A percentile compares a stretch with the other conserved stretches of the same genome.
phyloP scores from a whole-genome alignment of 2,888 invertebrate genomes.

The Cephus sareptanus region DNA sequence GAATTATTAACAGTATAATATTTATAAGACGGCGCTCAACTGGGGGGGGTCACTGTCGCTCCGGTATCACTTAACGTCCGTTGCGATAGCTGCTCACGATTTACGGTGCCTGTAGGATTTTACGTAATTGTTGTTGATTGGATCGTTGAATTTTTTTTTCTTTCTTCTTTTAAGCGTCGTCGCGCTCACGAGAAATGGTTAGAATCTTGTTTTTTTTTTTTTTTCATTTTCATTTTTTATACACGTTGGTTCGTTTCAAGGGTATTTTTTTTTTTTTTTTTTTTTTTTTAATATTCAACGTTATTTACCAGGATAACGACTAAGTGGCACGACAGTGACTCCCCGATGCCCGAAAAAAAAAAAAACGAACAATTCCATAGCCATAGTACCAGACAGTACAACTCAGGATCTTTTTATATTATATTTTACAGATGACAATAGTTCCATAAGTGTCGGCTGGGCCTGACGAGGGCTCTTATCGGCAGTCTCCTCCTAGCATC shows the following conservation, averaged over 20 bases:
- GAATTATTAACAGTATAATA: slow-evolving; percentile 55
- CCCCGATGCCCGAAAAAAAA: not conserved
- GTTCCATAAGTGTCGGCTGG: slow-evolving; percentile 56
- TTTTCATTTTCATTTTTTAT: not conserved
- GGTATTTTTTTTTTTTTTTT: too few species aligned
- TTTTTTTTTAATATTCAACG: not conserved
- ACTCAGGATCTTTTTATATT: slow-evolving; percentile 66
- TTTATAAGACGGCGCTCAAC: slow-evolving; percentile 1
- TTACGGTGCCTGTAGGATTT: not conserved
- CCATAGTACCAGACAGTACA: slow-evolving; percentile 67
- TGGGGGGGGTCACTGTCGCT: not conserved
- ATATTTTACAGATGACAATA: slow-evolving; percentile 67
- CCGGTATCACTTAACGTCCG: not conserved
- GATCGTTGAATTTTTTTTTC: too few species aligned
- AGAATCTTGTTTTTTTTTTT: too few species aligned
- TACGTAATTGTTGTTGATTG: not conserved
- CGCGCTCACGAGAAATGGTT: too few species aligned
- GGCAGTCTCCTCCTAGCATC: not conserved
- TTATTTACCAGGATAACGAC: not conserved
- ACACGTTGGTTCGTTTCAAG: not conserved
- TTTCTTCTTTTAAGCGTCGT: too few species aligned
- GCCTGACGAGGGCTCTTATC: slow-evolving; percentile 9
- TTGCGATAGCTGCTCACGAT: not conserved
- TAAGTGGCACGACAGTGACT: not conserved
- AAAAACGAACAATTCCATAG: slow-evolving; percentile 58